These are phyloP conservation scores for Rhinella marina DNA, from an alignment of 2,797 vertebrate species.

Conservation along the genomic window DNA sequence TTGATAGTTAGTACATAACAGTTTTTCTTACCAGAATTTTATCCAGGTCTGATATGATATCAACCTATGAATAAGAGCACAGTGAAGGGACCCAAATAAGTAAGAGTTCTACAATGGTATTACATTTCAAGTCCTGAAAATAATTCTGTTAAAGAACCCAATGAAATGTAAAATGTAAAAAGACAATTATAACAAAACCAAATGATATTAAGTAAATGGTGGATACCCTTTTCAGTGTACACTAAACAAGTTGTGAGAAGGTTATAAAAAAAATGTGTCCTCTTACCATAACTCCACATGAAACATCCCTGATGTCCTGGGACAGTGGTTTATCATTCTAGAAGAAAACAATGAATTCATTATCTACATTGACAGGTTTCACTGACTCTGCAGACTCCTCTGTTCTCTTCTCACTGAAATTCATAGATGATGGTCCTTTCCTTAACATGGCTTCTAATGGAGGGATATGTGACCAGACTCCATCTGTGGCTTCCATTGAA, in stretches of 20 bases:
- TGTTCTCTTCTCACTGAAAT: no score
- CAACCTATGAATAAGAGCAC: constrained; percentile 15
- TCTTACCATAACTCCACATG: constrained; percentile 53
- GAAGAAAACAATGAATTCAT: not conserved
- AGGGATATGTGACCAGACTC: no score
- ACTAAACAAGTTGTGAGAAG: not conserved
- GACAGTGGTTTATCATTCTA: constrained; percentile 47
- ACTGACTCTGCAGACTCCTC: no score
- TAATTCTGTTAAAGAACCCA: not conserved
- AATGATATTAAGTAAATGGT: not conserved
- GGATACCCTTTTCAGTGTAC: not conserved
- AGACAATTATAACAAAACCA: not conserved
- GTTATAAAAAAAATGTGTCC: not conserved
- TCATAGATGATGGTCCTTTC: no score
- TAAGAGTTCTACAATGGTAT: not conserved
- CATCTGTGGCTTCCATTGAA: no score
- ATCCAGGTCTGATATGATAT: constrained; percentile 50
- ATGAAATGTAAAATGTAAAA: no score
- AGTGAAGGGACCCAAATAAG: not conserved
- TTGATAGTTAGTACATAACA: not conserved
- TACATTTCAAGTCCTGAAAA: not conserved
- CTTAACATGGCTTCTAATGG: no score
- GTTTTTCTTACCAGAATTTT: constrained; percentile 54
- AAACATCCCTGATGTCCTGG: constrained; percentile 46
- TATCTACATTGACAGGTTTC: not conserved